A percentile compares a stretch with the other conserved stretches of the same genome.
These are phyloP conservation scores for Catagonus wagneri DNA, from an alignment of 2,113 vertebrate species.

Conservation along the genomic window DNA sequence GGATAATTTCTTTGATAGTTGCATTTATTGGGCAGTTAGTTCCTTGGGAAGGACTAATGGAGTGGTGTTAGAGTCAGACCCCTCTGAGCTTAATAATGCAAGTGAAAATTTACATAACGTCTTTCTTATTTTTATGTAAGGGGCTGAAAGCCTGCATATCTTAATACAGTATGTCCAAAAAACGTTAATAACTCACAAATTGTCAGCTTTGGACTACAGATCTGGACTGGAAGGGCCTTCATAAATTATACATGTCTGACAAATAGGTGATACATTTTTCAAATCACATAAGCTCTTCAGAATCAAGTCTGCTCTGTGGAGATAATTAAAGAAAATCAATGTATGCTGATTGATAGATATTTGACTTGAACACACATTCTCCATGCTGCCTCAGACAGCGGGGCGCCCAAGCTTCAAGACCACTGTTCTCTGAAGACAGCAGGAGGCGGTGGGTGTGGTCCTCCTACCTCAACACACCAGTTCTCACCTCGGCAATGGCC, in stretches of 20 bases:
- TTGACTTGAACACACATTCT: slow-evolving; percentile 34
- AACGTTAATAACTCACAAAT: slow-evolving; percentile 57
- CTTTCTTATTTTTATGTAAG: slow-evolving; percentile 11
- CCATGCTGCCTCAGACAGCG: background rate
- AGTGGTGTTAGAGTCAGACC: slow-evolving; percentile 22
- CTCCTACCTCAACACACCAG: fast-evolving
- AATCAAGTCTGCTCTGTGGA: slow-evolving; percentile 61
- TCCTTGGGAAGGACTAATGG: slow-evolving; percentile 20
- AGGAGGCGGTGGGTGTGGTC: background rate
- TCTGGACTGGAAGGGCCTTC: slow-evolving; percentile 53
- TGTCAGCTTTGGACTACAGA: slow-evolving; percentile 18
- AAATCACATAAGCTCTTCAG: slow-evolving; percentile 57
- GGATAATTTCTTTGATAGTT: background rate
- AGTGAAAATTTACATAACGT: slow-evolving; percentile 37
- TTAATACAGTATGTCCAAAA: slow-evolving; percentile 61
- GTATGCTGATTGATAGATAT: slow-evolving; percentile 70
- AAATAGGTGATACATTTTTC: slow-evolving; percentile 73
- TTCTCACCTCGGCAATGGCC: background rate
- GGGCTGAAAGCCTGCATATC: slow-evolving; percentile 33
- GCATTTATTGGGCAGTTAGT: background rate
- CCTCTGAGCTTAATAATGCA: background rate
- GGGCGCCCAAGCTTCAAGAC: background rate
- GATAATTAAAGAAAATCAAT: slow-evolving; percentile 73
- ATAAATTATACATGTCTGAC: slow-evolving; percentile 58
- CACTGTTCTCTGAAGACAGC: background rate